phyloP scores from a whole-genome alignment of 2,888 invertebrate species.

The Thera britannica region DNA sequence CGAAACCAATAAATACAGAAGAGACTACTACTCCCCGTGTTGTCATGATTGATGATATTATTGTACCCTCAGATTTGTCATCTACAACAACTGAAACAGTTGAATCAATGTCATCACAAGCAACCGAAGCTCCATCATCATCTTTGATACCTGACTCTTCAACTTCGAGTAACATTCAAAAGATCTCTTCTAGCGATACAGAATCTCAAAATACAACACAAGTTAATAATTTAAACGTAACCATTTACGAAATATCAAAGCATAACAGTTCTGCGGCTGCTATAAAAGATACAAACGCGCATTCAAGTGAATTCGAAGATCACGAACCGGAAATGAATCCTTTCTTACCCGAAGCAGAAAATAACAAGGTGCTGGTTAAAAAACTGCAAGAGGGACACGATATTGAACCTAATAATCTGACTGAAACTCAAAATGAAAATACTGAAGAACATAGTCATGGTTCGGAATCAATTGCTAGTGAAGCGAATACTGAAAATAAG shows the following conservation, averaged over 20 bases:
- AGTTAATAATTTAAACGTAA: slow-evolving; percentile 71
- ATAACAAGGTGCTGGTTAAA: slow-evolving; percentile 84
- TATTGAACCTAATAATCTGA: slow-evolving; percentile 69
- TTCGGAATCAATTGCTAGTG: slow-evolving; percentile 41
- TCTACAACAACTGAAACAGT: slow-evolving; percentile 36
- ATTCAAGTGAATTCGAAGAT: slow-evolving; percentile 69
- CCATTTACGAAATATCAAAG: slow-evolving; percentile 75
- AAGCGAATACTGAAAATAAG: slow-evolving; percentile 35
- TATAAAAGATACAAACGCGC: slow-evolving; percentile 56
- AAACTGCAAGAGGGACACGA: slow-evolving; percentile 85
- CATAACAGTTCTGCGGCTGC: slow-evolving; percentile 54
- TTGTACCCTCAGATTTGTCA: slow-evolving; percentile 34
- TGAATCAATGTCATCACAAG: slow-evolving; percentile 21
- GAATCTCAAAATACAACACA: slow-evolving; percentile 55
- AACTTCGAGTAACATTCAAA: slow-evolving; percentile 23
- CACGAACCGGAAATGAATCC: slow-evolving; percentile 87
- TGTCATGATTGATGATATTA: slow-evolving; percentile 39
- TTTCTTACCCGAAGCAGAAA: slow-evolving; percentile 87
- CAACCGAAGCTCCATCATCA: slow-evolving; percentile 4
- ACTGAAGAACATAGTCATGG: slow-evolving; percentile 59
- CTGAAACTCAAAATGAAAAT: slow-evolving; percentile 77
- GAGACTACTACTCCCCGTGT: slow-evolving; percentile 28
- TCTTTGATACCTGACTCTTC: slow-evolving; percentile 12
- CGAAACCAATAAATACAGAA: slow-evolving; percentile 31
- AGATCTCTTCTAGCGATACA: slow-evolving; percentile 31